These are phyloP conservation scores for Piezodorus guildinii DNA, from an alignment of 1,140 invertebrate genomes.

Conservation along the genomic window DNA sequence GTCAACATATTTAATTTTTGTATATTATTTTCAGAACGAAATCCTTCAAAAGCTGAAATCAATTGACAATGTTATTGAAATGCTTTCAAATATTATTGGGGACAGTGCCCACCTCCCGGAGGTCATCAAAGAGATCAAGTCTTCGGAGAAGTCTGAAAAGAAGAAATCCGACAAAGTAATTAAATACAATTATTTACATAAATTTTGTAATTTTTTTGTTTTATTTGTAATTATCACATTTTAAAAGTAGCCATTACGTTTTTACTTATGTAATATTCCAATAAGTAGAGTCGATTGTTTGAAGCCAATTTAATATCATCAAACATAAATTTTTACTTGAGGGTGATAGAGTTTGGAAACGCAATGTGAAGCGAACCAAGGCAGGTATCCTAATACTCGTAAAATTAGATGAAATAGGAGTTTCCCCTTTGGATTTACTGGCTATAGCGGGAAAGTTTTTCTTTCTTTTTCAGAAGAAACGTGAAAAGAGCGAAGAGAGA, in stretches of 20 bases:
- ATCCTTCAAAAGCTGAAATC: conserved; percentile 72
- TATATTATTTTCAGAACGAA: conserved; percentile 46
- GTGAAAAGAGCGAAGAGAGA: not conserved
- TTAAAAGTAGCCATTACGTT: not conserved
- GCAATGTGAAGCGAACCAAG: not conserved
- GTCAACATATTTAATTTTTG: too few species aligned
- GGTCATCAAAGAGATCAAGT: conserved; percentile 20
- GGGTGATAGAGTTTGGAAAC: conserved; percentile 1
- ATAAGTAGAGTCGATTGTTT: conserved; percentile 5
- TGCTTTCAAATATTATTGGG: conserved; percentile 65
- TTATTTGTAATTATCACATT: not conserved
- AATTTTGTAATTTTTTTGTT: not conserved
- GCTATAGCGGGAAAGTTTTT: not conserved
- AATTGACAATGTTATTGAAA: conserved; percentile 71
- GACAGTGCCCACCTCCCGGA: conserved; percentile 31
- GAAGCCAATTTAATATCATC: not conserved
- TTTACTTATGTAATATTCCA: not conserved
- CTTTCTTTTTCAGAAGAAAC: conserved; percentile 3
- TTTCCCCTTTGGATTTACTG: not conserved
- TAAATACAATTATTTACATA: conserved; percentile 27
- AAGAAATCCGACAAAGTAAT: conserved; percentile 33
- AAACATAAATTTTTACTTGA: conserved; percentile 10
- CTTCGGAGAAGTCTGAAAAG: conserved; percentile 30
- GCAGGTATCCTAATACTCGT: conserved; percentile 6
- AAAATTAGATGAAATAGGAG: not conserved